Percentiles rank a stretch among this genome's conserved stretches.
phyloP scores from a whole-genome alignment of 53 echinoderm and acorn worm genomes.

The Echinometra lucunter region DNA sequence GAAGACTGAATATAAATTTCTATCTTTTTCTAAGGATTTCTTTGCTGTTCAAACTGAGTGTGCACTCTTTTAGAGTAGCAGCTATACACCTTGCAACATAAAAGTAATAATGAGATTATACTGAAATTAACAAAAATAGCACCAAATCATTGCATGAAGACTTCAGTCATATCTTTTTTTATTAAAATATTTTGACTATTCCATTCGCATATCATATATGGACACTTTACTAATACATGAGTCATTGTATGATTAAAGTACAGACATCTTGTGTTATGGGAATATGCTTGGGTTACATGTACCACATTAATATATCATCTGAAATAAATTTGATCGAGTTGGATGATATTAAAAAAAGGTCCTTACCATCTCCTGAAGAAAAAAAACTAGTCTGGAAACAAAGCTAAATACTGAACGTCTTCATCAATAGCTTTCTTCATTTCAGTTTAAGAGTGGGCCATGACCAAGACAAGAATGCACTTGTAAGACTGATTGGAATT shows the following conservation, averaged over 20 bases:
- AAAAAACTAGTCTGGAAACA: background rate
- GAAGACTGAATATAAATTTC: background rate
- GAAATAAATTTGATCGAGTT: background rate
- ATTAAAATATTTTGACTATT: too few species aligned
- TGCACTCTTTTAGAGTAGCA: background rate
- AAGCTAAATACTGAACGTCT: background rate
- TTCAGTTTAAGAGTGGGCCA: background rate
- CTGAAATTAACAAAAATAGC: background rate
- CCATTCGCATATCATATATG: background rate
- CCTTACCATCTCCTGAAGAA: background rate
- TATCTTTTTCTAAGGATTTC: background rate
- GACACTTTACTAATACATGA: too few species aligned
- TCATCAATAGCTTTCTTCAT: background rate
- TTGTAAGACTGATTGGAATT: background rate
- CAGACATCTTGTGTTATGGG: background rate
- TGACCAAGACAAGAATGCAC: background rate
- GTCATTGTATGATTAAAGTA: background rate
- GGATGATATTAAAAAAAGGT: background rate
- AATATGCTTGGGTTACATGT: background rate
- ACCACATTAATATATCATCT: background rate
- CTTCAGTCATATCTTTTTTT: background rate
- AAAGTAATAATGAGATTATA: background rate
- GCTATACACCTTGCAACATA: background rate
- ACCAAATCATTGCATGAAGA: conserved; percentile 1
- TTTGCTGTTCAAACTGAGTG: background rate